Base-by-base conservation (phyloP, 2,888 invertebrate genomes). In the Rutpela maculata region DNA sequence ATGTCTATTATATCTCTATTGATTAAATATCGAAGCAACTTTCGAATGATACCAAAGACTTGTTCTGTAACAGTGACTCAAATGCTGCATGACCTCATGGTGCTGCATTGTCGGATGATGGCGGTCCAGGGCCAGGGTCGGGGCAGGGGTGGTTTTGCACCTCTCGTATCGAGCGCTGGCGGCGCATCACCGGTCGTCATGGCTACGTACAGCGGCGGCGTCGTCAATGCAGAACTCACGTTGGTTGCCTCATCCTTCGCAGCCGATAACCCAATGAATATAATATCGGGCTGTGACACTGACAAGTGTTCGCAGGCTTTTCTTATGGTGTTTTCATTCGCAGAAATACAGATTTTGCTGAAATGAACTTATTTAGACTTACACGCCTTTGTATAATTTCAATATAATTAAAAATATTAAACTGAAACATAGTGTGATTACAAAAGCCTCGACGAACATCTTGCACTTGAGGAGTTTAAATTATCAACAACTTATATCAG, bases 171-270 rank as follows among this genome's bases (percentile, higher is more conserved):
- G 83, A 83, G 78, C 83, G 81, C 76, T 78, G 69, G 81, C 79
- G 80, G 82, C 85, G 83, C 84, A 84, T 85, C 84, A 81, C 82
- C 77, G 80, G 84, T 84, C 80, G 78, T 81, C 83, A 83, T 83
- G 82, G 73, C 80, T 66, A 84, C 84, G 77, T 68, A 81, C 77
- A 79, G 76, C 81, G 82, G 77, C 80, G 80, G 67, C 74, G 74
- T 38, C 55, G 59, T 66, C 65, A 43, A 31, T 50, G 57, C 73
- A 50, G 38, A 43, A 38, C 18, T 71, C 70, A 59, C 43, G 35
- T 71, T 50, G 62, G 35, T 71, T 50, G 62, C 43, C 15, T 50
- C 26, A 67, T 55, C 55, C 22, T 26, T 67, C 55, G 50, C 67
- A 22, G 43, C 43, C 65, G 38, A 65, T 65, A 65, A 65, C 65